These are phyloP conservation scores for Metopolophium dirhodum DNA, from an alignment of 1,140 invertebrate species.

Conservation along the genomic window DNA sequence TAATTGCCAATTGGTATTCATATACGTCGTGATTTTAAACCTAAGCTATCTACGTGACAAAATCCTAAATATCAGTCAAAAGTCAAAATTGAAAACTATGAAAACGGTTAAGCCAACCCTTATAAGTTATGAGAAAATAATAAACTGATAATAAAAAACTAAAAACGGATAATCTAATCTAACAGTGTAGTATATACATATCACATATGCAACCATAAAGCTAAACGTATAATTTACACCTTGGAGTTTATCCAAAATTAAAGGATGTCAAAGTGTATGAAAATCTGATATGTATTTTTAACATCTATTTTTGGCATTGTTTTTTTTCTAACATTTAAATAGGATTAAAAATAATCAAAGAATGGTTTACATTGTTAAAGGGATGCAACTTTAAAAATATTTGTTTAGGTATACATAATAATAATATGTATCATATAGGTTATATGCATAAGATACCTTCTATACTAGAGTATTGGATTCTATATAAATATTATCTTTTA, in stretches of 20 bases:
- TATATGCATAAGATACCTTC: no score
- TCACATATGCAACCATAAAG: background rate
- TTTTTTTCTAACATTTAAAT: conserved; percentile 22
- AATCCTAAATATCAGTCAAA: background rate
- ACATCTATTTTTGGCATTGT: conserved; percentile 45
- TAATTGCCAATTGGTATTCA: background rate
- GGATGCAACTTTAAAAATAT: background rate
- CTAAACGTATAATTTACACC: conserved; percentile 38
- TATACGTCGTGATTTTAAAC: background rate
- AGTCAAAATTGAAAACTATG: no score
- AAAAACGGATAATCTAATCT: background rate
- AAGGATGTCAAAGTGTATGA: conserved; percentile 49
- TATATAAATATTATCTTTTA: no score
- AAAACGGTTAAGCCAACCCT: conserved; percentile 59
- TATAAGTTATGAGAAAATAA: background rate
- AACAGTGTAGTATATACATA: background rate
- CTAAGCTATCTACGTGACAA: background rate
- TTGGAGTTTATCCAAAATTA: conserved; percentile 46
- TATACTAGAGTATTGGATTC: no score
- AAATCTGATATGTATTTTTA: conserved; percentile 44
- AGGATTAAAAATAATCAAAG: background rate
- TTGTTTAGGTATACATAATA: background rate
- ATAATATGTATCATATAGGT: no score
- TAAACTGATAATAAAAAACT: background rate
- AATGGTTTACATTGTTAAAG: background rate